A percentile compares a stretch with the other conserved stretches of the same genome.
Evolutionary conservation across 2,113 vertebrate genomes (phyloP).

Genomic region (Ranitomeya variabilis): DNA sequence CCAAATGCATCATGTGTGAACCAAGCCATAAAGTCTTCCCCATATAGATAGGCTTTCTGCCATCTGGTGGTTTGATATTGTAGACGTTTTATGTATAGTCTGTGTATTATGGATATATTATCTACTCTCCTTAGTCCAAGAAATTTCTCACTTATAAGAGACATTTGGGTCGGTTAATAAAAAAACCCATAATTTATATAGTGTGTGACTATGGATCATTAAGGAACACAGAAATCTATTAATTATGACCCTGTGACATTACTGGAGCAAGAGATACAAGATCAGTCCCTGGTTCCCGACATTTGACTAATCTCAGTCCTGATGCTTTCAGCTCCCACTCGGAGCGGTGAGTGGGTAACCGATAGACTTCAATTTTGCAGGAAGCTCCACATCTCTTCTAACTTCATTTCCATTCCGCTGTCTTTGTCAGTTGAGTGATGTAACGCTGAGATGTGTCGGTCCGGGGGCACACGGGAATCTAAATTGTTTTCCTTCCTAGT

Average conservation of each 20-base stretch:
- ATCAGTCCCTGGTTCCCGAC: background rate
- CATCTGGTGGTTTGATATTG: too few relatives aligned
- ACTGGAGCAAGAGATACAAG: background rate
- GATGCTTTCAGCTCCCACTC: background rate
- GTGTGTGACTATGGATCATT: too few relatives aligned
- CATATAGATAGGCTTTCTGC: too few relatives aligned
- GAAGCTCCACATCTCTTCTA: background rate
- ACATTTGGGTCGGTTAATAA: too few relatives aligned
- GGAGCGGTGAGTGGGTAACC: background rate
- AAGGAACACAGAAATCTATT: too few relatives aligned
- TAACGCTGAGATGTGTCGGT: background rate
- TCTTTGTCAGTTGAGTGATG: slow-evolving; percentile 8
- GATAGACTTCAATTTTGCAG: background rate
- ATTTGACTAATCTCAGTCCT: background rate
- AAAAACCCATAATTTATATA: too few relatives aligned
- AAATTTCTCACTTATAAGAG: too few relatives aligned
- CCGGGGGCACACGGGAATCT: background rate
- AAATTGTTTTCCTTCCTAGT: slow-evolving; percentile 1
- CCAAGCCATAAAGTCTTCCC: too few relatives aligned
- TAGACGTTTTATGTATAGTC: too few relatives aligned
- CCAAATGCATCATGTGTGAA: too few relatives aligned
- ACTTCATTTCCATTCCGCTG: slow-evolving; percentile 18
- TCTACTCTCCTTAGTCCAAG: too few relatives aligned
- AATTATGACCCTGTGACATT: background rate
- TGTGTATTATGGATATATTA: too few relatives aligned